phyloP scores from a whole-genome alignment of 2,888 invertebrate species.

The Drosophila trichaetosa region DNA sequence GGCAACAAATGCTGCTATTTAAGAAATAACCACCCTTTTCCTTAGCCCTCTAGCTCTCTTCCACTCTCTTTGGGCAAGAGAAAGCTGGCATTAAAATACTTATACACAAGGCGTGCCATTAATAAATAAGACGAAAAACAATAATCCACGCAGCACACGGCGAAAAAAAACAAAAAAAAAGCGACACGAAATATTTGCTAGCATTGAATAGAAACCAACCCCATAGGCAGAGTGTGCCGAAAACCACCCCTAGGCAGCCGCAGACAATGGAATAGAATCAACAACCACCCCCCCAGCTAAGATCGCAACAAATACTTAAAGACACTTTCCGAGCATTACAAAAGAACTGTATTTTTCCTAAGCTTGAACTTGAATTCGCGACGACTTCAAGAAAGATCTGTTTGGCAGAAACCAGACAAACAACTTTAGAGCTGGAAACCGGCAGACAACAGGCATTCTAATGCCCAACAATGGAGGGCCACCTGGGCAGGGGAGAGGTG shows the following conservation, averaged over 20 bases:
- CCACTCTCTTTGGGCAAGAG: constrained; percentile 2
- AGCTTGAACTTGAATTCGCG: constrained; percentile 70
- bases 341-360: constrained; percentile 11
- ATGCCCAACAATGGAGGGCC: constrained; percentile 63
- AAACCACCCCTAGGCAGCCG: constrained; percentile 58
- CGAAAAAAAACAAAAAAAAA: neutral
- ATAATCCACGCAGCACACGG: constrained; percentile 51
- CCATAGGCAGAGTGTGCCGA: constrained; percentile 31
- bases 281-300: constrained; percentile 56
- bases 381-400: constrained; percentile 26
- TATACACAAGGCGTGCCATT: constrained; percentile 60
- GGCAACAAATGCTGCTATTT: constrained; percentile 44
- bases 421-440: constrained; percentile 64
- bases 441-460: constrained; percentile 63
- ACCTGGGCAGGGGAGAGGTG: neutral
- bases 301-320: constrained; percentile 41
- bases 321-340: constrained; percentile 46
- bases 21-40: constrained; percentile 49
- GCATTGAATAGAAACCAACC: constrained; percentile 56
- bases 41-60: neutral
- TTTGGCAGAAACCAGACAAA: constrained; percentile 67
- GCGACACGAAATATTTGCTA: constrained; percentile 41
- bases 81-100: constrained; percentile 53
- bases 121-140: constrained; percentile 56
- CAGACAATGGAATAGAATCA: constrained; percentile 23